Evolutionary conservation across 2,113 vertebrate species (phyloP).

Genomic region (Paracanthobrama guichenoti): DNA sequence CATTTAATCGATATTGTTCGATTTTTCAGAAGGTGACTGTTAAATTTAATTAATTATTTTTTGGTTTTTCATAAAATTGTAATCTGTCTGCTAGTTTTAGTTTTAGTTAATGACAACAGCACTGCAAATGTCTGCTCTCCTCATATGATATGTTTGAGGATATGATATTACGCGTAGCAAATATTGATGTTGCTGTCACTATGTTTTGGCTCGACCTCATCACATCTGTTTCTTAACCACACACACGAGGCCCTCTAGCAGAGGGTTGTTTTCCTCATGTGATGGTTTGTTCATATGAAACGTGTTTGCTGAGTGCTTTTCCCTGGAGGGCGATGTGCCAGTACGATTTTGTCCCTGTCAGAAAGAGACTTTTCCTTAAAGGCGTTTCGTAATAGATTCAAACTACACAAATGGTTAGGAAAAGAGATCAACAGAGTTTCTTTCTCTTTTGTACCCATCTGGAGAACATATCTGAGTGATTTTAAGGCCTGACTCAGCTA

Average conservation of each 20-base stretch:
- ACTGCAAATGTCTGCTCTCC: neutral
- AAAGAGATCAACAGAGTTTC: slow-evolving; percentile 4
- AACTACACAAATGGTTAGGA: slow-evolving; percentile 1
- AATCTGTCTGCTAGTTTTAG: too few species aligned
- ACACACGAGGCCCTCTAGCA: neutral
- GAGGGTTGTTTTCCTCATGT: neutral
- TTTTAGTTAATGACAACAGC: neutral
- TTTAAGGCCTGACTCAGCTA: slow-evolving; percentile 17
- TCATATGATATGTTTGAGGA: neutral
- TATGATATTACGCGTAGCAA: neutral
- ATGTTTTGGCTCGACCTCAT: neutral
- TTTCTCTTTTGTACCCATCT: slow-evolving; percentile 5
- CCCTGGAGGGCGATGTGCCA: slow-evolving; percentile 5
- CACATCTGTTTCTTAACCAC: neutral
- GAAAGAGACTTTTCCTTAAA: neutral
- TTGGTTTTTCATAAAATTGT: too few species aligned
- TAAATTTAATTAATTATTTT: too few species aligned
- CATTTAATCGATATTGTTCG: too few species aligned
- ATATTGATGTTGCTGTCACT: slow-evolving; percentile 13
- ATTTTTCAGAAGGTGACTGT: too few species aligned
- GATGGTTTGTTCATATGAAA: slow-evolving; percentile 14
- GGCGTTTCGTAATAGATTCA: neutral
- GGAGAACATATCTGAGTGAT: neutral
- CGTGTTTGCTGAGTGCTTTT: neutral
- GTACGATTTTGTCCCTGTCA: neutral